Conservation (phyloP, 1,140 invertebrate genomes). For the Metaphire vulgaris region DNA sequence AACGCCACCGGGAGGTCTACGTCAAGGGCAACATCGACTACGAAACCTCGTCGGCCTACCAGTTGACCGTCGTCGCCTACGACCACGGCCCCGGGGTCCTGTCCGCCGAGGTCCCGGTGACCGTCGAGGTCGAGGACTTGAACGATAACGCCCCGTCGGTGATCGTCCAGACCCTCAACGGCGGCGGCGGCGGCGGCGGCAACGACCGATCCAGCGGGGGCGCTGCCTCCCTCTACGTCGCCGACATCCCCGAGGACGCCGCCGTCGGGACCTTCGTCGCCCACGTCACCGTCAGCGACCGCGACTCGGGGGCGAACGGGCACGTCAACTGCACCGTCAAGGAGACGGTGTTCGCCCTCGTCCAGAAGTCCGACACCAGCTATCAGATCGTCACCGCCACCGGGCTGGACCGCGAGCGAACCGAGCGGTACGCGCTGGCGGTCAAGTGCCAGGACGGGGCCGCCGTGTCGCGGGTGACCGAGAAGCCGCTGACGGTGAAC, state of each 20-base stretch:
- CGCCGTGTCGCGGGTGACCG: slow-evolving; percentile 79
- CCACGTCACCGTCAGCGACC: slow-evolving; percentile 15
- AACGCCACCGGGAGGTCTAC: slow-evolving; percentile 30
- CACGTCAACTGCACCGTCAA: slow-evolving; percentile 50
- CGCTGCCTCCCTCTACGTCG: background rate
- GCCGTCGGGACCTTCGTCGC: slow-evolving; percentile 16
- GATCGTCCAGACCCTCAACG: slow-evolving; percentile 12
- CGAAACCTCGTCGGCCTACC: slow-evolving; percentile 34
- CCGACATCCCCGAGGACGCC: slow-evolving; percentile 10
- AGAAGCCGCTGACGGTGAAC: slow-evolving; percentile 79
- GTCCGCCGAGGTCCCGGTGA: slow-evolving; percentile 2
- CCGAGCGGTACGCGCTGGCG: slow-evolving; percentile 5
- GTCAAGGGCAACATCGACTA: slow-evolving; percentile 35
- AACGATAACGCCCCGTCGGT: slow-evolving; percentile 28
- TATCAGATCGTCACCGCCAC: slow-evolving; percentile 11
- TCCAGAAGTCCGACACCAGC: slow-evolving; percentile 14
- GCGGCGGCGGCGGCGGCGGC: no score
- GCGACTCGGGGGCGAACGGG: slow-evolving; percentile 60
- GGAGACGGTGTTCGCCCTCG: slow-evolving; percentile 23
- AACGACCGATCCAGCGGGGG: no score
- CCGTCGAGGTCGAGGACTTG: slow-evolving; percentile 21
- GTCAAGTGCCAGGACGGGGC: slow-evolving; percentile 45
- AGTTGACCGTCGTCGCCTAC: slow-evolving; percentile 37
- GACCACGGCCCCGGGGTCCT: slow-evolving; percentile 33
- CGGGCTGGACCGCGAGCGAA: slow-evolving; percentile 20